Base-by-base conservation (phyloP, 2,797 vertebrate species). In the Apogon hyalosoma region DNA sequence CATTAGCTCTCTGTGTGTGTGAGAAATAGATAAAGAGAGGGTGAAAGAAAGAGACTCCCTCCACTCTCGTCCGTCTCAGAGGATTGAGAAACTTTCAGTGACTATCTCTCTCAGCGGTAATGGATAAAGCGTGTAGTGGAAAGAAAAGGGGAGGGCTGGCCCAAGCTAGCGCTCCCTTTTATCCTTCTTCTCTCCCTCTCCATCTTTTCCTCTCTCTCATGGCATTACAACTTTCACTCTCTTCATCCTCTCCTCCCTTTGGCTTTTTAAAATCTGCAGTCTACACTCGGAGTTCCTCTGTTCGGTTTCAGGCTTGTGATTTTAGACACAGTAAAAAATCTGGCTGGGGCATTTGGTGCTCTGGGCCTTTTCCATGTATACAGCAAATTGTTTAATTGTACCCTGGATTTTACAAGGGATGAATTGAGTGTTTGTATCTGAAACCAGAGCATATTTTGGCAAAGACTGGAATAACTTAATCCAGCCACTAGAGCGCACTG, bases 101-200 rank as follows among this genome's bases (percentile, higher is more conserved):
- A 18, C 36, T 73, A 43, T 52, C 52, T 88, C 63, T 88, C 80
- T 82, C 69, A 28, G 73, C 28, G 48, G 76, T 90, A 92, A 90
- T 90, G 87, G 86, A 82, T 82, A 89, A 90, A 87, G 68, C 77
- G 1, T 91, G 90, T 89, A 69, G 66, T 18, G 28, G 69, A 87
- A 56, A 46, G 62, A 62, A 46, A 63, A 62, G 42, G 16, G 40
- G 63, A 62, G 76, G 61, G 69, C 72, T 18, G 43, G 24, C 40
- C 45, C 66, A 53, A 62, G 49, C 71, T 50, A 53, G 49, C 51
- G 47, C 60, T 77, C 42, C 45, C 33, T 69, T 58, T 74, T 46
- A 43, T 77, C 51, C 62, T 68, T 39, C 42, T 54, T 46, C 63
- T 63, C 47, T 70, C 24, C 24, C 55, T 14, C 67, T 72, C 47